Percentiles rank a stretch among this genome's conserved stretches.
Evolutionary conservation across 1,140 invertebrate genomes (phyloP).

Genomic region (Yoshiicerus persimilis): DNA sequence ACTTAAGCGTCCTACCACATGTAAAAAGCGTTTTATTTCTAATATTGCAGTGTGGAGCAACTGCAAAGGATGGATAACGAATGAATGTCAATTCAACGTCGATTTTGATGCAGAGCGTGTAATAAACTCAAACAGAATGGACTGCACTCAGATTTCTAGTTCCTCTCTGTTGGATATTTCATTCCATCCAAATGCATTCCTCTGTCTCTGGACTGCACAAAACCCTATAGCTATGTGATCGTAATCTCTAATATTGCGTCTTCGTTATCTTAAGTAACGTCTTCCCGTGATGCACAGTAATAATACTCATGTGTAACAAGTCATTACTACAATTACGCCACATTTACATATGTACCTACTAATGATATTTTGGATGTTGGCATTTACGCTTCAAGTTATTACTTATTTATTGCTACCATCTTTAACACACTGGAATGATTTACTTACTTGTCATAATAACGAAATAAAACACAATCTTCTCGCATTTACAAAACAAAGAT

Average conservation of each 20-base stretch:
- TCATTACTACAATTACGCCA: too few relatives aligned
- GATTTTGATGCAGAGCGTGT: constrained; percentile 14
- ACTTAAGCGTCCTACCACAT: not conserved
- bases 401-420: too few relatives aligned
- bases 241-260: too few relatives aligned
- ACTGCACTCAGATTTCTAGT: not conserved
- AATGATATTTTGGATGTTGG: too few relatives aligned
- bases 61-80: constrained; percentile 8
- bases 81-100: constrained; percentile 14
- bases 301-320: too few relatives aligned
- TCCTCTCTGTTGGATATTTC: not conserved
- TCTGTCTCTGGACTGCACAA: not conserved
- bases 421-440: too few relatives aligned
- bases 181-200: not conserved
- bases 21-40: not conserved
- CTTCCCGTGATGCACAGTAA: too few relatives aligned
- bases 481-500: not conserved
- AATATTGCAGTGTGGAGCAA: not conserved
- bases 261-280: too few relatives aligned
- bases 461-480: too few relatives aligned
- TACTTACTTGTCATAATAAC: too few relatives aligned
- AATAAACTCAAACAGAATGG: not conserved
- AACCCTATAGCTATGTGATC: not conserved
- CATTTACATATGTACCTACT: too few relatives aligned
- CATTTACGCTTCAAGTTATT: too few relatives aligned